A percentile compares a stretch with the other conserved stretches of the same genome.
phyloP scores from a whole-genome alignment of 2,888 invertebrate species.

The Ornithoptera alexandrae region DNA sequence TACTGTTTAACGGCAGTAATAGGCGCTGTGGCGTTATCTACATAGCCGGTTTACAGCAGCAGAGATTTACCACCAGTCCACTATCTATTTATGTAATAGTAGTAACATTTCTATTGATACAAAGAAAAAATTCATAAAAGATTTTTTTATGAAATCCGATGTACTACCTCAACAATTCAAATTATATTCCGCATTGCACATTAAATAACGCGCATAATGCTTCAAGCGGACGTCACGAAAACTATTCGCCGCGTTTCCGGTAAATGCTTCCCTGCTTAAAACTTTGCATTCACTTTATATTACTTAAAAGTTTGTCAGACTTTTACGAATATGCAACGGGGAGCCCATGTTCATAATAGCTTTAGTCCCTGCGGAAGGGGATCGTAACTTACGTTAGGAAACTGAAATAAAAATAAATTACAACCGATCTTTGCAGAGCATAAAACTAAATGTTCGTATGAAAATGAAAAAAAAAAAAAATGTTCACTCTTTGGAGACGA shows the following conservation, averaged over 20 bases:
- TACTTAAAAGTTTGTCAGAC: constrained; percentile 6
- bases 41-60: too few species aligned
- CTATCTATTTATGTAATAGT: too few species aligned
- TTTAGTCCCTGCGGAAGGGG: not conserved
- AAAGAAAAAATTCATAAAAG: too few species aligned
- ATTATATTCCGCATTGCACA: not conserved
- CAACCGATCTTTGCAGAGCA: too few species aligned
- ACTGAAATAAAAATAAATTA: too few species aligned
- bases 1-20: too few species aligned
- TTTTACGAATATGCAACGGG: constrained; percentile 6
- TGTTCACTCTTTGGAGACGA: too few species aligned
- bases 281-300: constrained; percentile 15
- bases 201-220: constrained; percentile 2
- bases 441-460: too few species aligned
- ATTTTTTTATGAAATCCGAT: constrained; percentile 5
- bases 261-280: constrained; percentile 16
- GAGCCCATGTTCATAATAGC: constrained; percentile 9
- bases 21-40: too few species aligned
- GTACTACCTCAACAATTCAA: constrained; percentile 16
- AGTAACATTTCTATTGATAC: too few species aligned
- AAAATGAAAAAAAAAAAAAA: too few species aligned
- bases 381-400: constrained; percentile 4
- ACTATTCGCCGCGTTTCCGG: not conserved
- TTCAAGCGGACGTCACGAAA: not conserved
- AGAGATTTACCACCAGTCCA: too few species aligned